Conservation (phyloP, 2,797 vertebrate species). For the Heterohyrax brucei region DNA sequence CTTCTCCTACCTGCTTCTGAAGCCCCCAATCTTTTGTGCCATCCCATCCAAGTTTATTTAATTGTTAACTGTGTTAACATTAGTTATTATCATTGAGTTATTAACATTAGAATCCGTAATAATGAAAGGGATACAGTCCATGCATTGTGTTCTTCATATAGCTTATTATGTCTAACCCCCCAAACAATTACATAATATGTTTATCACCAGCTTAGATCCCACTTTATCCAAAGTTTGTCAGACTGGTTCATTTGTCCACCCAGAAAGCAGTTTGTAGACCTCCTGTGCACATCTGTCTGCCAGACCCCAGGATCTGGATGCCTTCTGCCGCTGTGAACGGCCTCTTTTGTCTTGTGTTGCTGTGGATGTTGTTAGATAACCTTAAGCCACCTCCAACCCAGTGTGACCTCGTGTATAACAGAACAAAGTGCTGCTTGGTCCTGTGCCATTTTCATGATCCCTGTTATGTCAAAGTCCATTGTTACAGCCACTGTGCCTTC, state of each 20-base stretch:
- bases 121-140: neutral
- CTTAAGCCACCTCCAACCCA: neutral
- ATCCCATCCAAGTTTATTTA: neutral
- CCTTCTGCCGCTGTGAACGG: neutral
- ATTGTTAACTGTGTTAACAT: neutral
- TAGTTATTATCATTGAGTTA: neutral
- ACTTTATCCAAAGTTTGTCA: neutral
- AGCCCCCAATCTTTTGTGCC: neutral
- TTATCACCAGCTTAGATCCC: neutral
- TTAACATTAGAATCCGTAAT: conserved; percentile 49
- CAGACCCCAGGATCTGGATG: neutral
- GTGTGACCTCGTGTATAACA: neutral
- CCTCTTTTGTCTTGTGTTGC: neutral
- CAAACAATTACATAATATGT: neutral
- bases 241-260: neutral
- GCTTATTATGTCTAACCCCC: neutral
- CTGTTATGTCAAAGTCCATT: neutral
- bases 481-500: neutral
- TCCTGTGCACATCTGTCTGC: neutral
- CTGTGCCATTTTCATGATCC: neutral
- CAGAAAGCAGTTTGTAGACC: neutral
- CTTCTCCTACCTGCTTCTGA: neutral
- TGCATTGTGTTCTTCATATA: neutral
- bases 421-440: neutral
- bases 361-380: neutral